These are phyloP conservation scores for Valencia hispanica DNA, from an alignment of 2,797 vertebrate genomes.

Conservation along the genomic window DNA sequence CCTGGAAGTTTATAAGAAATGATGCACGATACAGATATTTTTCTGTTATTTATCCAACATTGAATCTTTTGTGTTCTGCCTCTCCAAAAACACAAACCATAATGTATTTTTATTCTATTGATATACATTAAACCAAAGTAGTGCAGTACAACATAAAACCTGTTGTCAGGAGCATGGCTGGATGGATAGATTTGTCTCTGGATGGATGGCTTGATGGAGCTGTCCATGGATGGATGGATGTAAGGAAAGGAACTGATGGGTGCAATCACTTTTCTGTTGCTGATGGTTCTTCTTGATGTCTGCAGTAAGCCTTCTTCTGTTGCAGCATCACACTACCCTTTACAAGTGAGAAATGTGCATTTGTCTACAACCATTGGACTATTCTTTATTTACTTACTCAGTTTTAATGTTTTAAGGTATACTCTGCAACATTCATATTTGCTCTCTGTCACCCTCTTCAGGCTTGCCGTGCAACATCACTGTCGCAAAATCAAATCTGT, in stretches of 20 bases:
- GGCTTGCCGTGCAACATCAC: no score
- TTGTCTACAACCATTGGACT: not conserved
- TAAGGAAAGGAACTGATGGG: no score
- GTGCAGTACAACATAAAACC: not conserved
- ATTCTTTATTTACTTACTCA: not conserved
- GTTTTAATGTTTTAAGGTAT: not conserved
- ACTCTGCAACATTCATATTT: no score
- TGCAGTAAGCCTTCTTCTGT: not conserved
- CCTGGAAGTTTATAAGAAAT: not conserved
- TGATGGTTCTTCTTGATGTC: not conserved
- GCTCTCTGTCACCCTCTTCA: no score
- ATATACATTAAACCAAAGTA: not conserved
- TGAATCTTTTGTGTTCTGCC: not conserved
- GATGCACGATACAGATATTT: slow-evolving; percentile 10
- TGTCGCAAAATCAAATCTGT: no score
- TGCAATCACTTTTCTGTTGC: not conserved
- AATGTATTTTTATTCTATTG: not conserved
- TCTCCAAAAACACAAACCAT: not conserved
- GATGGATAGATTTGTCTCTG: no score
- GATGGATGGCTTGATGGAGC: no score
- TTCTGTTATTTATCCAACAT: not conserved
- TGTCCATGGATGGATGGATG: no score
- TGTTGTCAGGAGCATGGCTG: not conserved
- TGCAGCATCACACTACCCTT: not conserved
- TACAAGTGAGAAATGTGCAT: not conserved